Conservation (phyloP, 2,113 vertebrate species). For the Xenotilapia caudafasciata region DNA sequence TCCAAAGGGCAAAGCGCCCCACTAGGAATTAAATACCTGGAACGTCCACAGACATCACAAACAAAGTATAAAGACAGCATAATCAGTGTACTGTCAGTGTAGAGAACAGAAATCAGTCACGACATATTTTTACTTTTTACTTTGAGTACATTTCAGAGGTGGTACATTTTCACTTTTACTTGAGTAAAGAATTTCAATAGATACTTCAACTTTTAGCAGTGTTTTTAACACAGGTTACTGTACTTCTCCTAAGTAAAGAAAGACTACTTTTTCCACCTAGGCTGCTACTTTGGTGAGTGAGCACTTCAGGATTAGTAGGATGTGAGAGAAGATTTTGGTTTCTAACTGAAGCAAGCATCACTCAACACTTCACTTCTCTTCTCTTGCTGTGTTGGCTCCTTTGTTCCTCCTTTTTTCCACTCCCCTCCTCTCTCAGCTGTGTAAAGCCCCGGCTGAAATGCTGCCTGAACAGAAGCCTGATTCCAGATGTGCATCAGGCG, state of each 20-base stretch:
- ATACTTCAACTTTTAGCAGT: not conserved
- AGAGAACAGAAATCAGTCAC: not conserved
- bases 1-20: rapidly evolving
- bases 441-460: rapidly evolving
- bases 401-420: not conserved
- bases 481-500: rapidly evolving
- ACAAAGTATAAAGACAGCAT: not conserved
- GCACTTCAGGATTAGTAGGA: not conserved
- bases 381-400: not conserved
- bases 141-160: not conserved
- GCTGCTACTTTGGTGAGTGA: not conserved
- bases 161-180: not conserved
- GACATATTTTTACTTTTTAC: not conserved
- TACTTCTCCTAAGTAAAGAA: not conserved
- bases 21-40: rapidly evolving
- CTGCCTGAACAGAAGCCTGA: rapidly evolving
- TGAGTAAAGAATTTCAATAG: not conserved
- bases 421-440: not conserved
- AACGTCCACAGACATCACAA: rapidly evolving
- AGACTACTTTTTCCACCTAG: not conserved
- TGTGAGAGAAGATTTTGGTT: not conserved
- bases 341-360: not conserved
- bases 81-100: not conserved
- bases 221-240: not conserved
- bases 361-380: not conserved